phyloP scores from a whole-genome alignment of 2,113 vertebrate species.

The Anolis sagrei region DNA sequence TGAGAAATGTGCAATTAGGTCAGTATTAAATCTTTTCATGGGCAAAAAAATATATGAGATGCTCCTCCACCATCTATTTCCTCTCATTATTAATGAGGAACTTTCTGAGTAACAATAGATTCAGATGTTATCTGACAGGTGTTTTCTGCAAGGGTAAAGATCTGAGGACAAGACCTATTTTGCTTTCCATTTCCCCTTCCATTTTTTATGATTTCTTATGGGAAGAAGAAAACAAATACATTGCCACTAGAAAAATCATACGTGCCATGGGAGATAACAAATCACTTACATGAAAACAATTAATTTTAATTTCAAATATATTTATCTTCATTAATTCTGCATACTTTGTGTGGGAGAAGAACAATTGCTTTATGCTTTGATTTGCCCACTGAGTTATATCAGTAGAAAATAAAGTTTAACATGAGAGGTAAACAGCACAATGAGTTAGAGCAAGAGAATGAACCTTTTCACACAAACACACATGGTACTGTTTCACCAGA shows the following conservation, averaged over 20 bases:
- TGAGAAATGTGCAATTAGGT: not conserved
- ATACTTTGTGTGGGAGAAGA: not conserved
- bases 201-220: not conserved
- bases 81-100: slow-evolving; percentile 20
- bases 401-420: rapidly evolving
- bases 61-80: not conserved
- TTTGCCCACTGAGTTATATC: not conserved
- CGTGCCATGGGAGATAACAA: slow-evolving; percentile 11
- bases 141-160: not conserved
- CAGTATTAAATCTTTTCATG: slow-evolving; percentile 27
- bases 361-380: not conserved
- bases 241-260: slow-evolving; percentile 20
- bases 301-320: slow-evolving; percentile 41
- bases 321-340: not conserved
- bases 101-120: not conserved
- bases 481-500: too few relatives aligned
- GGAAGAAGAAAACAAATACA: not conserved
- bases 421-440: too few relatives aligned
- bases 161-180: not conserved
- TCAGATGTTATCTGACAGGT: slow-evolving; percentile 40
- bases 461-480: too few relatives aligned
- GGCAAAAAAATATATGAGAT: not conserved
- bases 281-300: slow-evolving; percentile 2
- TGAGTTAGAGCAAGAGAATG: too few relatives aligned
- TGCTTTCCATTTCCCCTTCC: not conserved